Base-by-base conservation (phyloP, 2,888 invertebrate genomes). In the Agrilus cyanescens region DNA sequence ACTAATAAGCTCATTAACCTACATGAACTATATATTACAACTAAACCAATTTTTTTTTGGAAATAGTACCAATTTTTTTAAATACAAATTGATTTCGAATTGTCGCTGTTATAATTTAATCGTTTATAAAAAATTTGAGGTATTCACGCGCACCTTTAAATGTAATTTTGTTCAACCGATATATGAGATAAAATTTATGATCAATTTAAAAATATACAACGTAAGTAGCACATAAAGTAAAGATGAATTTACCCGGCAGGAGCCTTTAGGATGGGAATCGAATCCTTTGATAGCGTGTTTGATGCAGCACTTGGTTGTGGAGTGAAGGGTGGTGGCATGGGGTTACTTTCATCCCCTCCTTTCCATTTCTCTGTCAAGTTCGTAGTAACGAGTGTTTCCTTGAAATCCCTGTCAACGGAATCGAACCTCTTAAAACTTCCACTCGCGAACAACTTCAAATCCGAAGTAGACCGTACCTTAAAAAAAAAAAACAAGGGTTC, bases 371-470 rank as follows among this genome's bases (percentile, higher is more conserved):
- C 57, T 42, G 51, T 57, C 38, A 63, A 56, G 47, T 61, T 63
- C 12, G 68, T 66, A 12, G 67, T 67, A 47, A 70, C 68, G 32
- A 71, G 60, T 7, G 68, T 63, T 52, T 71, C 67, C 46, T 68
- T 67, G 45, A 69, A 66, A 56, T 76, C 77, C 45, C 71, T 68
- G 54, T 78, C 78, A 30, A 77, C 72, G 12, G 75, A 73, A 52
- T 80, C 79, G 57, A 80, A 80, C 32, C 78, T 69, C 53, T 77
- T 76, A 59, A 79, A 80, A 53, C 75, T 78, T 37, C 79, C 79
- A 38, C 74, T 73, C 30, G 72, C 70, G 53, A 76, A 76, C 41
- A 78, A 62, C 46, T 75, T 67, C 46, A 78, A 72, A 56, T 80
- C 79, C 3, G 78, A 77, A 46, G 79, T 78, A 1, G 78, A 78